Base-by-base conservation (phyloP, 2,113 vertebrate genomes). In the Lasiurus borealis region DNA sequence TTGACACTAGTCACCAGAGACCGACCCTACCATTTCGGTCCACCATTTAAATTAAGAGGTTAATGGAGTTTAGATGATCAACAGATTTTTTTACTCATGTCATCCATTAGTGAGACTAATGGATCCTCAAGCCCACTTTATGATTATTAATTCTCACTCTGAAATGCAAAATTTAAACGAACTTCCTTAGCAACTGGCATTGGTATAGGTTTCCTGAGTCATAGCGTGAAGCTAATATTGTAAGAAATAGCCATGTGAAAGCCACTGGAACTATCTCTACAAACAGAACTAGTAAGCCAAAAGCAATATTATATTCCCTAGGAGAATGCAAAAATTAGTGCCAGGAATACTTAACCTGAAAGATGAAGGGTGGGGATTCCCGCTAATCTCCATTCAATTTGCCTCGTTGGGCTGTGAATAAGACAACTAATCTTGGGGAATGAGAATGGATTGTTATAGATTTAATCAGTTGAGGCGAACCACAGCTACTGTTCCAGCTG, bases 391-490 rank as follows among this genome's bases (percentile, higher is more conserved):
- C 27, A 59, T 68, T 88, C 80, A 66, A 6, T 16, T 81, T n/a
- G 18, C 52, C 64, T 85, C 31, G 29, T 71, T 48, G 11, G 54
- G 18, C 46, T 73, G 6, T 64, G 50, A 88, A n/a, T 34, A 72
- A 73, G 52, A 93, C 50, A 66, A n/a, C 29, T n/a, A 66, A 91
- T 81, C 50, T 66, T 82, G 46, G 73, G 72, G 29, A 85, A 95
- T n/a, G 27, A 85, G 16, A 92, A 88, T 54, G 36, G n/a, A 76
- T 94, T 62, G 44, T 16, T 64, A 2, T 64, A 10, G 19, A 88
- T 76, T 77, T 66, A 50, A 76, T 96, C 48, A 69, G 57, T 73
- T 62, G 66, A 90, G 52, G 85, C 72, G 40, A 21, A 88, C 29
- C 14, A 21, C 9, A 66, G 31, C 34, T 81, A 31, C 62, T 85